Percentiles rank a stretch among this genome's conserved stretches.
Conservation (phyloP, 30 jellyfish, hydroid and myxozoan species). For the Turritopsis rubra region DNA sequence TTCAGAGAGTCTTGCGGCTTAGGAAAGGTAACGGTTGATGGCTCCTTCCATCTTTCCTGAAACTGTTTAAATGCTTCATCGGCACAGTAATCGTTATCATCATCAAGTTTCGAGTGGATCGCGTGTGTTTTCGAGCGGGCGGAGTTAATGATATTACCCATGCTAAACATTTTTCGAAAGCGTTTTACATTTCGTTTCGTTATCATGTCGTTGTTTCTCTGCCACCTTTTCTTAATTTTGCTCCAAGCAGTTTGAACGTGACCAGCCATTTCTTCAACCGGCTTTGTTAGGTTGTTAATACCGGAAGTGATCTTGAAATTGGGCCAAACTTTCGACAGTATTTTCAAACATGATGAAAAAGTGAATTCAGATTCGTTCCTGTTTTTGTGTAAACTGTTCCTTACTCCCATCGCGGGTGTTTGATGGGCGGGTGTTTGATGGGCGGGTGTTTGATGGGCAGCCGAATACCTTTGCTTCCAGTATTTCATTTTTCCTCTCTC, state of each 20-base stretch:
- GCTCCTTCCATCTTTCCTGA: slow-evolving; percentile 1
- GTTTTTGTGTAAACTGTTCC: background rate
- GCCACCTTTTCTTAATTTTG: background rate
- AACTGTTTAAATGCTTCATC: slow-evolving; percentile 1
- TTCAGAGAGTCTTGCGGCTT: background rate
- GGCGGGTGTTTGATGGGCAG: background rate
- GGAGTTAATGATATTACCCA: slow-evolving; percentile 1
- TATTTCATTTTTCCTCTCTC: background rate
- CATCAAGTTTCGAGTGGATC: background rate
- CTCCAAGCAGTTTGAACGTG: background rate
- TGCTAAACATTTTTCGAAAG: slow-evolving; percentile 5
- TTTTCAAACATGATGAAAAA: background rate
- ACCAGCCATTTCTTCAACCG: background rate
- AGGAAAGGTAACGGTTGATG: background rate
- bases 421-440: too few relatives aligned
- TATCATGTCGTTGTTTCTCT: background rate
- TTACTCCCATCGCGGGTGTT: too few relatives aligned
- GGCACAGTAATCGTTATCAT: background rate
- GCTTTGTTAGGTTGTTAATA: background rate
- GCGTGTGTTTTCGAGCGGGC: background rate
- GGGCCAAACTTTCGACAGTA: background rate
- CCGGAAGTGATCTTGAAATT: background rate
- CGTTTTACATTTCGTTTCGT: slow-evolving; percentile 1
- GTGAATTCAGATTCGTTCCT: background rate
- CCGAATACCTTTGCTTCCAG: slow-evolving; percentile 3